A percentile compares a stretch with the other conserved stretches of the same genome.
Evolutionary conservation across 1,140 invertebrate genomes (phyloP).

Genomic region (Rhagoletis pomonella): DNA sequence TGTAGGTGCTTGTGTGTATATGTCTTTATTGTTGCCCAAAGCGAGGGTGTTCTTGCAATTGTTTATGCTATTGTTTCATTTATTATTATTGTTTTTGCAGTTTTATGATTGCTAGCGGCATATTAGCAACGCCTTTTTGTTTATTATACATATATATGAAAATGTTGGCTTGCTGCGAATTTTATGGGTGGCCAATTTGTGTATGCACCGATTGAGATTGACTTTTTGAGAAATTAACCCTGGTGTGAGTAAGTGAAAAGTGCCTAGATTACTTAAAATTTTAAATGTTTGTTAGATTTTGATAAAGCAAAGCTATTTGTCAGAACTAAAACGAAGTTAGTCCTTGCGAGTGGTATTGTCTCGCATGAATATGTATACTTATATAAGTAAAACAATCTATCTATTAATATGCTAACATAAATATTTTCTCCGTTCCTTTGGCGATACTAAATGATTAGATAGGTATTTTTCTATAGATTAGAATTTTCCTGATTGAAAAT

Average conservation of each 20-base stretch:
- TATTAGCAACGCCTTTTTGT: constrained; percentile 40
- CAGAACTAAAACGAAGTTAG: too few species aligned
- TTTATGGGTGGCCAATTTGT: constrained; percentile 1
- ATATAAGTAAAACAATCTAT: too few species aligned
- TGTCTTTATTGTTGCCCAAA: neutral
- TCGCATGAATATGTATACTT: too few species aligned
- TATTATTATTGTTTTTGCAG: constrained; percentile 25
- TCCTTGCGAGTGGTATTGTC: too few species aligned
- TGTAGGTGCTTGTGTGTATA: neutral
- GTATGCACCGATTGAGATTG: neutral
- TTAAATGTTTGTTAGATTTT: too few species aligned
- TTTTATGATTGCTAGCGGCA: constrained; percentile 22
- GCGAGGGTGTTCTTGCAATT: constrained; percentile 33
- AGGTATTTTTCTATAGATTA: too few species aligned
- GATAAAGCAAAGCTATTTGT: too few species aligned
- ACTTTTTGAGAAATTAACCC: neutral
- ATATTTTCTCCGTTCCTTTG: too few species aligned
- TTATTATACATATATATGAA: neutral
- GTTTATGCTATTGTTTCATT: constrained; percentile 13
- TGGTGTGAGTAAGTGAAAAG: neutral
- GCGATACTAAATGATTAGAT: too few species aligned
- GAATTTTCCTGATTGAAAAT: too few species aligned
- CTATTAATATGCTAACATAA: too few species aligned
- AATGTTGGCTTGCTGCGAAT: neutral
- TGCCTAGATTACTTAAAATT: too few species aligned